Evolutionary conservation across 2,888 invertebrate genomes (phyloP), one percentile per base, ranked within the genome.

Genomic region (Nomada fabriciana): DNA sequence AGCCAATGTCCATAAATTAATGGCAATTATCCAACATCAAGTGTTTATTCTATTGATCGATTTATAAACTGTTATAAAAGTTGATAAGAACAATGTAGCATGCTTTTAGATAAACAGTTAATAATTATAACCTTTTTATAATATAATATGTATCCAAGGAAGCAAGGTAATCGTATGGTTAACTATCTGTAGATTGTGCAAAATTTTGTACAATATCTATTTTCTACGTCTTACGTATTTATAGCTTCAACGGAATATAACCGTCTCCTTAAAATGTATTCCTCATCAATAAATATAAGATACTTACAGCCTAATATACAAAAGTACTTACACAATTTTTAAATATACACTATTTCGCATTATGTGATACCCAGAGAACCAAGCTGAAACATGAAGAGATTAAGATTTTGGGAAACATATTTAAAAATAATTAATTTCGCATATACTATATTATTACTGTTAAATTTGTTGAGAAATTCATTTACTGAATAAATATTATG

Each of bases 301-400:
- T 77, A 70, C 65, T 85, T 84, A 84, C 65, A 85, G 55, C 20
- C 67, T 84, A 76, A 73, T 78, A 76, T 82, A 78, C 70, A 78
- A 81, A 74, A 78, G 59, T 78, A 81, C 77, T 84, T 84, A 77
- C 76, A 81, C 25, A 55, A 43, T 61, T 60, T 63, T 76, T 74
- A 70, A 71, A 72, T 73, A 72, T 77, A 85, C 69, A 80, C 47
- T 81, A 63, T 64, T 69, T 74, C 73, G 59, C 63, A 85, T 88
- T 92, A 92, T 71, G 92, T 80, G 18, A 93, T 87, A 60, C 93
- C 92, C 47, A 93, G 86, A 47, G 93, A 93, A 71, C 93, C 93
- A 70, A 93, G 90, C 93, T 93, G 86, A 86, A 92, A 92, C 65
- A 76, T 53, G 47, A 83, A 70, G 5, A 7, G 2, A 60, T 59